These are phyloP conservation scores for Petrosia ficiformis DNA, from an alignment of 37 sponge, comb jelly and placozoan species.

Conservation along the genomic window DNA sequence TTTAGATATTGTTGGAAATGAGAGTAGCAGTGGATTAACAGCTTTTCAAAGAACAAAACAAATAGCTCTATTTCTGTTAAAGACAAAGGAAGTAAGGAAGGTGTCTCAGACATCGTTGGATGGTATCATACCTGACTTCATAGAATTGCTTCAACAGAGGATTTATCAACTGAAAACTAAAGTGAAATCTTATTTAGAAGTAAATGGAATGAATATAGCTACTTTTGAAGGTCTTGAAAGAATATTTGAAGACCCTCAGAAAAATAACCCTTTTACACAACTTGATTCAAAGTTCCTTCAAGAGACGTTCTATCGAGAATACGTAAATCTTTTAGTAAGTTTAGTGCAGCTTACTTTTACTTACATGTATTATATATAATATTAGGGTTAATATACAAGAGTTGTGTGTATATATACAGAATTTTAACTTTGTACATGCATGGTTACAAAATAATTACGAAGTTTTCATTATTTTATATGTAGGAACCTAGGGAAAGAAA, in stretches of 20 bases:
- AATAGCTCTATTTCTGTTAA: constrained; percentile 27
- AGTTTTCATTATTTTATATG: background rate
- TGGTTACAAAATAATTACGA: too few relatives aligned
- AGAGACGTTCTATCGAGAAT: constrained; percentile 7
- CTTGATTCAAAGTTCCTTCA: background rate
- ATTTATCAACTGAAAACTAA: background rate
- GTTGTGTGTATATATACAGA: too few relatives aligned
- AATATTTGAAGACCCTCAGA: background rate
- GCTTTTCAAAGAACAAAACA: too few relatives aligned
- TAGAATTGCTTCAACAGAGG: background rate
- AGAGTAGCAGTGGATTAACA: too few relatives aligned
- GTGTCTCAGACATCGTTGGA: background rate
- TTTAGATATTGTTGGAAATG: too few relatives aligned
- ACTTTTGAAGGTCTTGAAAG: background rate
- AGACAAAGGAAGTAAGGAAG: constrained; percentile 7
- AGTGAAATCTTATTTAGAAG: background rate
- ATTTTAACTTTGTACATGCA: too few relatives aligned
- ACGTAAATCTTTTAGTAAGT: constrained; percentile 10
- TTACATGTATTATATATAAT: too few relatives aligned
- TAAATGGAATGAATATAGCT: background rate
- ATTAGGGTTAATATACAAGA: too few relatives aligned
- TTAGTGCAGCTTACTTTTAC: background rate
- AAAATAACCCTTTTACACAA: background rate
- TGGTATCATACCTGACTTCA: background rate
- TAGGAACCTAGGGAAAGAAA: constrained; percentile 5